Conservation (phyloP, 2,797 vertebrate genomes). For the Fistularia tabacaria region DNA sequence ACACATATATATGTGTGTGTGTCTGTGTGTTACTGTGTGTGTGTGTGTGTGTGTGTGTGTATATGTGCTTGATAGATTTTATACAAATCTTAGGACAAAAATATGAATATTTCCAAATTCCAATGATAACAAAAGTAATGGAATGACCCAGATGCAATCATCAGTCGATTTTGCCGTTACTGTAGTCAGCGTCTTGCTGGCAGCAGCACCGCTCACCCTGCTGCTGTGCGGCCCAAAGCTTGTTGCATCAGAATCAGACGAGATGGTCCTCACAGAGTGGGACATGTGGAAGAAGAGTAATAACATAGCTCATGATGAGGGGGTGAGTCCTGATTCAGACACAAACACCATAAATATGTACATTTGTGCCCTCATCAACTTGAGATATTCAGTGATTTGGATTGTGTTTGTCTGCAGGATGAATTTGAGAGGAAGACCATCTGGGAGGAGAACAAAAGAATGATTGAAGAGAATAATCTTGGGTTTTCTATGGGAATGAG, state of each 20-base stretch:
- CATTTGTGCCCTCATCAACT: not conserved
- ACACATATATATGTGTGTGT: too few relatives aligned
- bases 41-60: too few relatives aligned
- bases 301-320: conserved; percentile 62
- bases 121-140: too few relatives aligned
- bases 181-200: not conserved
- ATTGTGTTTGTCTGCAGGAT: conserved; percentile 39
- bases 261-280: conserved; percentile 65
- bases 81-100: too few relatives aligned
- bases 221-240: conserved; percentile 48
- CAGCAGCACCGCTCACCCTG: conserved; percentile 31
- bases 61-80: too few relatives aligned
- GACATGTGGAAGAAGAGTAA: conserved; percentile 68
- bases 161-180: too few relatives aligned
- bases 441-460: conserved; percentile 69
- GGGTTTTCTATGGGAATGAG: conserved; percentile 59
- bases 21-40: too few relatives aligned
- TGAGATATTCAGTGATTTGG: not conserved
- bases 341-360: not conserved
- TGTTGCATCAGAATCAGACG: conserved; percentile 68
- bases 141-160: too few relatives aligned
- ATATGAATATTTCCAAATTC: too few relatives aligned
- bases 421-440: conserved; percentile 65
- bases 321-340: conserved; percentile 23
- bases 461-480: conserved; percentile 71